phyloP scores from a whole-genome alignment of 2,888 invertebrate species.

The Dynastes hyllus region DNA sequence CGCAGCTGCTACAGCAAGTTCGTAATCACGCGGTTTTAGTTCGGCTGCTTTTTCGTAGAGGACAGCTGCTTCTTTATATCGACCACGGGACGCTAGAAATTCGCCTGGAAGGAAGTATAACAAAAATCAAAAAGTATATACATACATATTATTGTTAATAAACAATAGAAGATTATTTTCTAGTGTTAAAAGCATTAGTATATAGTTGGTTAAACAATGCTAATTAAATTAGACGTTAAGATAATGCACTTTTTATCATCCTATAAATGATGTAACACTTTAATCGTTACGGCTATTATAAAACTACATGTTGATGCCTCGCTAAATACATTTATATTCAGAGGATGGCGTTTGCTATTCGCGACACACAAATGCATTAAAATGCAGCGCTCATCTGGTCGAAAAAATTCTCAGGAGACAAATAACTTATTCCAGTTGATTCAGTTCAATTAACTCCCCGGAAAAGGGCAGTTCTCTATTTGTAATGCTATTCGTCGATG shows the following conservation, averaged over 20 bases:
- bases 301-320: neutral
- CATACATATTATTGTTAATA: too few species aligned
- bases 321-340: conserved; percentile 10
- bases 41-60: conserved; percentile 87
- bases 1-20: conserved; percentile 90
- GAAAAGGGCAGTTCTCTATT: conserved; percentile 22
- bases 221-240: too few species aligned
- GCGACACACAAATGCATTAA: conserved; percentile 9
- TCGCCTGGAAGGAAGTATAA: conserved; percentile 78
- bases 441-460: conserved; percentile 48
- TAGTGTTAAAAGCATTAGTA: too few species aligned
- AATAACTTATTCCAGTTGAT: conserved; percentile 42
- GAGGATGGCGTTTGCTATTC: neutral
- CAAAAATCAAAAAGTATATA: neutral
- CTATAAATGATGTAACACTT: neutral
- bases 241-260: too few species aligned
- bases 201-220: too few species aligned
- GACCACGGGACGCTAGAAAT: conserved; percentile 86
- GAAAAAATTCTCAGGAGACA: conserved; percentile 25
- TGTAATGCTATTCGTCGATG: conserved; percentile 12
- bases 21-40: conserved; percentile 85
- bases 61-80: conserved; percentile 87
- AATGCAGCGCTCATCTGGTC: conserved; percentile 17
- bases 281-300: neutral
- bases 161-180: too few species aligned